A percentile compares a stretch with the other conserved stretches of the same genome.
Evolutionary conservation across 92 coral and sea anemone genomes (phyloP).

Genomic region (Isaurus tuberculatus): DNA sequence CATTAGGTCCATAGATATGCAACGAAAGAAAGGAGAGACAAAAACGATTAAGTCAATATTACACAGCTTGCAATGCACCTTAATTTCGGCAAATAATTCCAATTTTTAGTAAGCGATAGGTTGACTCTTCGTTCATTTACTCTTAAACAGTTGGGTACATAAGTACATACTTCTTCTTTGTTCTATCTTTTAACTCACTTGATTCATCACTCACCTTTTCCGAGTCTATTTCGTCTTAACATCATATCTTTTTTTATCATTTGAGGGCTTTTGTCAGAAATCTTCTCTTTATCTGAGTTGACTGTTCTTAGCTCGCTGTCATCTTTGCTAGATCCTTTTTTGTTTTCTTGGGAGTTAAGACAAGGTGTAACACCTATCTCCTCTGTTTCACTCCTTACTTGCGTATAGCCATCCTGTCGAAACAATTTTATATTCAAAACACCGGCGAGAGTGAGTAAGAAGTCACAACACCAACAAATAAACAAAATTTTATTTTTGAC

Average conservation of each 20-base stretch:
- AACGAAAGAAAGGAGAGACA: no score
- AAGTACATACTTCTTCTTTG: background rate
- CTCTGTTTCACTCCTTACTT: background rate
- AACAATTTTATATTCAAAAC: background rate
- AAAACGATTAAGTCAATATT: no score
- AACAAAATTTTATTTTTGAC: no score
- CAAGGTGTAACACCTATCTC: background rate
- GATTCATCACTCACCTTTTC: constrained; percentile 16
- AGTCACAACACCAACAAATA: no score
- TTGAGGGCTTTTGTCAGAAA: constrained; percentile 6
- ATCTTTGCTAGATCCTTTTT: background rate
- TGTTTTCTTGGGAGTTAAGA: background rate
- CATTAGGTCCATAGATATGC: no score
- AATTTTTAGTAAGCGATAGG: no score
- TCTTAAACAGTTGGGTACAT: background rate
- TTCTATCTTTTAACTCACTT: background rate
- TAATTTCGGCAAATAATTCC: no score
- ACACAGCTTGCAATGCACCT: no score
- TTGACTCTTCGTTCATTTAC: no score
- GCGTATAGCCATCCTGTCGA: background rate
- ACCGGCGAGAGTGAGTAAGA: no score
- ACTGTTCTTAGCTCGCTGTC: background rate
- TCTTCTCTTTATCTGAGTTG: background rate
- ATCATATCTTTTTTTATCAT: background rate
- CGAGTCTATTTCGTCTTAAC: constrained; percentile 16